A percentile compares a stretch with the other conserved stretches of the same genome.
phyloP scores from a whole-genome alignment of 2,888 invertebrate species.

The Mechanitis mazaeus region DNA sequence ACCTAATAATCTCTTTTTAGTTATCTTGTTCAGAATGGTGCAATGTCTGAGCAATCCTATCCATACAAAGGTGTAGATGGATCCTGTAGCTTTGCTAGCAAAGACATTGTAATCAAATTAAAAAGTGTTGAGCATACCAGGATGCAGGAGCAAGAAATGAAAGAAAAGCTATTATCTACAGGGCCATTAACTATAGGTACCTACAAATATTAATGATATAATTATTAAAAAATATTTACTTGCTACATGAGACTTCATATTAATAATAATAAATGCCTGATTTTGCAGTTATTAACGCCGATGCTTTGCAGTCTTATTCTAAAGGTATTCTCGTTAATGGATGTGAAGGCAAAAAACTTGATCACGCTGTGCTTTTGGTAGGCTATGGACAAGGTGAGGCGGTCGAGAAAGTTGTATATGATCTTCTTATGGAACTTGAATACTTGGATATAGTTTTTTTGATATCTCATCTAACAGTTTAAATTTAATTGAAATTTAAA shows the following conservation, averaged over 20 bases:
- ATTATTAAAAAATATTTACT: not conserved
- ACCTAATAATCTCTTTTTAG: not conserved
- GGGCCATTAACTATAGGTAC: not conserved
- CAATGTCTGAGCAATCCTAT: not conserved
- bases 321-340: not conserved
- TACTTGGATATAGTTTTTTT: too few relatives aligned
- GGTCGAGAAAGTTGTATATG: not conserved
- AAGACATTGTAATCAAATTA: not conserved
- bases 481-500: too few relatives aligned
- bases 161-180: not conserved
- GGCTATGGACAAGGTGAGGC: slow-evolving; percentile 4
- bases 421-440: too few relatives aligned
- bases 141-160: not conserved
- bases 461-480: too few relatives aligned
- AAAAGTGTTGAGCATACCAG: not conserved
- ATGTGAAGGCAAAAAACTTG: not conserved
- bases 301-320: not conserved
- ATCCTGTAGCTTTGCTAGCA: not conserved
- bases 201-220: not conserved
- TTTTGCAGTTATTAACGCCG: not conserved
- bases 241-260: not conserved
- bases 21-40: not conserved
- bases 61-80: not conserved
- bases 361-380: slow-evolving; percentile 5
- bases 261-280: not conserved